phyloP scores from a whole-genome alignment of 2,113 vertebrate genomes.

The Callocephalon fimbriatum region DNA sequence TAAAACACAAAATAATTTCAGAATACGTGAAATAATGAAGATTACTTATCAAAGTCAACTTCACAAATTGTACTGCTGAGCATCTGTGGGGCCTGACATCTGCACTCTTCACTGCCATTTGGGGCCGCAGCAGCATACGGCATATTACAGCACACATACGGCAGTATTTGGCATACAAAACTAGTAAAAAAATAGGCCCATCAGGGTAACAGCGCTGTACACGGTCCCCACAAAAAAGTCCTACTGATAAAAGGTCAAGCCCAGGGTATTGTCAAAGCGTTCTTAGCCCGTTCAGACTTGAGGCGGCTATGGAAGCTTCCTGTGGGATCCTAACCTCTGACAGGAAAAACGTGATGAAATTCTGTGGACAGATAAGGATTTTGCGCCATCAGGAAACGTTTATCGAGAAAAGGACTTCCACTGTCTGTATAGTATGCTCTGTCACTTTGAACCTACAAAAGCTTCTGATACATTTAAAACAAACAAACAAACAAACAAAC shows the following conservation, averaged over 20 bases:
- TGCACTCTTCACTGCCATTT: not conserved
- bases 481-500: not conserved
- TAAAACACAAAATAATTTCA: not conserved
- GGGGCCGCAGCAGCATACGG: accelerated
- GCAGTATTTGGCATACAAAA: not conserved
- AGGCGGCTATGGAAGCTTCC: accelerated
- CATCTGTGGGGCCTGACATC: accelerated
- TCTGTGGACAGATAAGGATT: not conserved
- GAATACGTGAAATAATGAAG: not conserved
- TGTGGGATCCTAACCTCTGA: accelerated
- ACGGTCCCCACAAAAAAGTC: not conserved
- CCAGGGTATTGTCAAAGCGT: not conserved
- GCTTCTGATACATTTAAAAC: not conserved
- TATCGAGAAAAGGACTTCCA: accelerated
- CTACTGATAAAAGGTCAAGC: not conserved
- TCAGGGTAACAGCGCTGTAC: accelerated
- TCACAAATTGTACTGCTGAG: not conserved
- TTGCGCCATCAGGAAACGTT: not conserved
- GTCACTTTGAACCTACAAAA: not conserved
- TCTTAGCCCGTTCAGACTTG: not conserved
- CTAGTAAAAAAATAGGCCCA: accelerated
- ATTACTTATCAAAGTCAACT: not conserved
- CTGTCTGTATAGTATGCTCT: not conserved
- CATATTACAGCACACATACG: accelerated
- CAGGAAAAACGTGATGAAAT: not conserved